phyloP scores from a whole-genome alignment of 2,113 vertebrate species.

The Odobenus rosmarus region DNA sequence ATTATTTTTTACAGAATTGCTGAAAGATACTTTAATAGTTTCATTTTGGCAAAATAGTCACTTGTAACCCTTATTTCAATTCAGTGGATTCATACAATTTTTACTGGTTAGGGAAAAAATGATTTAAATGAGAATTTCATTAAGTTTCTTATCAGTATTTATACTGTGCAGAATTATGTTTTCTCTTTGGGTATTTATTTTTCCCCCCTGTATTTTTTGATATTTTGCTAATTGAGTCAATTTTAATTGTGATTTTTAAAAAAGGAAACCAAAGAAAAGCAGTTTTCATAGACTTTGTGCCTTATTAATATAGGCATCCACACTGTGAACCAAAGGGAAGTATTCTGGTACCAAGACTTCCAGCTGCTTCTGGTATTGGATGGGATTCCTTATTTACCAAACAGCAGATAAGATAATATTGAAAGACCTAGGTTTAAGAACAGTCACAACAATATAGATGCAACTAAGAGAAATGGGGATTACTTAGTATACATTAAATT shows the following conservation, averaged over 20 bases:
- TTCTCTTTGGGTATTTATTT: constrained; percentile 26
- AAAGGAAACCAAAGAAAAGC: background rate
- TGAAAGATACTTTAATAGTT: background rate
- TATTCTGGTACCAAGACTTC: background rate
- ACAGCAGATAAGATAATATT: background rate
- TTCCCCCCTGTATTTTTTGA: background rate
- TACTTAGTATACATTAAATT: constrained; percentile 1
- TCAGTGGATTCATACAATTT: background rate
- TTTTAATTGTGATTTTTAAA: background rate
- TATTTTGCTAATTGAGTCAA: background rate
- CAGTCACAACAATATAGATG: background rate
- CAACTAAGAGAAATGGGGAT: background rate
- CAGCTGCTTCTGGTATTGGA: background rate
- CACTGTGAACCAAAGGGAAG: background rate
- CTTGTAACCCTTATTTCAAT: background rate
- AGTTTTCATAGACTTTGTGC: background rate
- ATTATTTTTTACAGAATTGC: background rate
- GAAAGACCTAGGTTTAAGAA: background rate
- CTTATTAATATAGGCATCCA: background rate
- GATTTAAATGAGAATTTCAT: constrained; percentile 32
- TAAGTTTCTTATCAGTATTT: background rate
- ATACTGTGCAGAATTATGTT: background rate
- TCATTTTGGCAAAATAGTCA: background rate
- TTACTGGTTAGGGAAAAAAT: constrained; percentile 3
- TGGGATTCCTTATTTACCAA: background rate